Evolutionary conservation across 2,888 invertebrate genomes (phyloP).

Genomic region (Maniola hyperantus): DNA sequence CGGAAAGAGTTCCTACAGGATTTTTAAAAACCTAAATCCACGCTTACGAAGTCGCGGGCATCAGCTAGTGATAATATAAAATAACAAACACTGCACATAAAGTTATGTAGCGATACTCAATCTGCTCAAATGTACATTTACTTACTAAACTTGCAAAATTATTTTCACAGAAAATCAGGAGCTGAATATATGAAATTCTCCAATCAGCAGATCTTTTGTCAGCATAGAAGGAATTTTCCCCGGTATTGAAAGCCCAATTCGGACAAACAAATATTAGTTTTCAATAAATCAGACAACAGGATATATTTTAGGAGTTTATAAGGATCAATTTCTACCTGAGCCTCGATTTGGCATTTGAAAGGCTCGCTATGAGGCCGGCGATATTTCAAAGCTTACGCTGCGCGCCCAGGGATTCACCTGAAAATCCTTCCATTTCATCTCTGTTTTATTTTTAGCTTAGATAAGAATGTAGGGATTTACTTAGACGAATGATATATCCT

Average conservation of each 20-base stretch:
- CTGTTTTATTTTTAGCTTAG: slow-evolving; percentile 70
- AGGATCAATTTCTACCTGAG: slow-evolving; percentile 24
- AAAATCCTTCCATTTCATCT: slow-evolving; percentile 69
- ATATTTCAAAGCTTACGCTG: slow-evolving; percentile 67
- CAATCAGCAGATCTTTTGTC: not conserved
- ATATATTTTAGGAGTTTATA: slow-evolving; percentile 20
- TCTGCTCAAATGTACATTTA: too few relatives aligned
- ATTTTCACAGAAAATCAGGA: not conserved
- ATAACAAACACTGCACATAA: too few relatives aligned
- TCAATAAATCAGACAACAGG: slow-evolving; percentile 16
- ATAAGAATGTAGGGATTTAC: slow-evolving; percentile 58
- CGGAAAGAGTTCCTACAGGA: too few relatives aligned
- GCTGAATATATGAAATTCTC: not conserved
- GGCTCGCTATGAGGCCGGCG: slow-evolving; percentile 44
- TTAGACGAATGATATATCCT: slow-evolving; percentile 55
- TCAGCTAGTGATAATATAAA: too few relatives aligned
- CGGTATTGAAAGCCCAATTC: not conserved
- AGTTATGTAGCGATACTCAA: too few relatives aligned
- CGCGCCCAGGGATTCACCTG: slow-evolving; percentile 54
- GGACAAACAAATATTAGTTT: not conserved
- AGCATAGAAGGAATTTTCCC: not conserved
- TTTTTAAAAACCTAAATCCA: too few relatives aligned
- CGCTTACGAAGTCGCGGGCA: too few relatives aligned
- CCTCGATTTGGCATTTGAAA: slow-evolving; percentile 30
- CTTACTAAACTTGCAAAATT: not conserved